These are phyloP conservation scores for Scaptomyza pallida DNA, from an alignment of 1,140 invertebrate species.

Conservation along the genomic window DNA sequence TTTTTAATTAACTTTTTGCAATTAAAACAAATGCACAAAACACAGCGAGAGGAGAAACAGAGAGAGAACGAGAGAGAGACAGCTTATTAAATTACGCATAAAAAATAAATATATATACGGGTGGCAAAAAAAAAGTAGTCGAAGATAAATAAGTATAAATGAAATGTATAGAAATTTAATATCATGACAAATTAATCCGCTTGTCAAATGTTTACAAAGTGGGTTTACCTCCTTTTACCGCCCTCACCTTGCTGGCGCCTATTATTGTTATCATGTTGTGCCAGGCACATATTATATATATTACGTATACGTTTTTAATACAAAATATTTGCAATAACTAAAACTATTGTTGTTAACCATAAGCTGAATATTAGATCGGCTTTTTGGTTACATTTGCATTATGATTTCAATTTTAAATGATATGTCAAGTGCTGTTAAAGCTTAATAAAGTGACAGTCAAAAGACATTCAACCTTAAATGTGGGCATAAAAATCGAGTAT, in stretches of 20 bases:
- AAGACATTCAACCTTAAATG: too few relatives aligned
- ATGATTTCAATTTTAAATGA: too few relatives aligned
- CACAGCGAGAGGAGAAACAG: not conserved
- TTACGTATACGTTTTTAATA: not conserved
- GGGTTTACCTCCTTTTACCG: too few relatives aligned
- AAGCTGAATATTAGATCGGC: not conserved
- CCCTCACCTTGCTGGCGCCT: not conserved
- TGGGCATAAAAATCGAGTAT: too few relatives aligned
- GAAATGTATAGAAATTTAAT: slow-evolving; percentile 39
- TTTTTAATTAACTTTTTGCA: slow-evolving; percentile 73
- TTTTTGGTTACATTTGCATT: too few relatives aligned
- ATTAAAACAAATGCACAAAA: slow-evolving; percentile 38
- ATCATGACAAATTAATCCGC: slow-evolving; percentile 40
- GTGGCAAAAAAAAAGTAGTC: not conserved
- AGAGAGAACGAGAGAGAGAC: not conserved
- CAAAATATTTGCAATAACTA: not conserved
- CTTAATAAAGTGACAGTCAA: too few relatives aligned
- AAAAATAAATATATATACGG: slow-evolving; percentile 12
- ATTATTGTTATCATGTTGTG: slow-evolving; percentile 12
- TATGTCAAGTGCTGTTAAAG: too few relatives aligned
- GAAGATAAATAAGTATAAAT: slow-evolving; percentile 30
- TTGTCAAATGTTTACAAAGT: slow-evolving; percentile 25
- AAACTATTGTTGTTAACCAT: slow-evolving; percentile 1
- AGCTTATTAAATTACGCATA: slow-evolving; percentile 3
- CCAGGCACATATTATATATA: not conserved